These are phyloP conservation scores for Ammodytes dubius DNA, from an alignment of 2,113 vertebrate genomes.

Conservation along the genomic window DNA sequence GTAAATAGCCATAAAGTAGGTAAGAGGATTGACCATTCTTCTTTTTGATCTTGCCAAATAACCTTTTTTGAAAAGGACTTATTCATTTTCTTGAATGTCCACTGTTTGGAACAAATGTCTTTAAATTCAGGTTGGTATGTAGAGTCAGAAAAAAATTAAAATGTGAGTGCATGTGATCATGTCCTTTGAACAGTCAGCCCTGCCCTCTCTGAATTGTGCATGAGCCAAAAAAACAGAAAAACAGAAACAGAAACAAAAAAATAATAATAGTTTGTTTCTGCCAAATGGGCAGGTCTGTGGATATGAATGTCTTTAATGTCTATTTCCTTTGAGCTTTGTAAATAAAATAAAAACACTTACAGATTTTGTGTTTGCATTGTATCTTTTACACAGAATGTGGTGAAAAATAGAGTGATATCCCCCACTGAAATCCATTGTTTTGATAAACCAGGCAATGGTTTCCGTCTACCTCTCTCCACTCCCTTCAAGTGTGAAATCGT, in stretches of 20 bases:
- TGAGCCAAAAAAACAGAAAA: slow-evolving; percentile 13
- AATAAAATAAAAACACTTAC: background rate
- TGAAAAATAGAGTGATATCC: slow-evolving; percentile 60
- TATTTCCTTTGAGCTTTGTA: slow-evolving; percentile 40
- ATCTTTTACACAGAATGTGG: slow-evolving; percentile 36
- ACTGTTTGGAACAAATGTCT: background rate
- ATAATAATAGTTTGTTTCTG: slow-evolving; percentile 19
- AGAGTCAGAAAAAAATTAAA: background rate
- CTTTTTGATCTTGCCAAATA: background rate
- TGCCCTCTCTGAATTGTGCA: slow-evolving; percentile 23
- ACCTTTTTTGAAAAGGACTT: background rate
- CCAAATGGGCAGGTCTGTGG: slow-evolving; percentile 38
- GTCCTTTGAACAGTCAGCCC: slow-evolving; percentile 8
- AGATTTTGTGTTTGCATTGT: slow-evolving; percentile 31
- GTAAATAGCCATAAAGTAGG: background rate
- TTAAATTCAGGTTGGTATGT: background rate
- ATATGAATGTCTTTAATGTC: slow-evolving; percentile 42
- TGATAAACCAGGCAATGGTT: slow-evolving; percentile 64
- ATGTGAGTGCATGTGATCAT: background rate
- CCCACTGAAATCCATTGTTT: slow-evolving; percentile 62
- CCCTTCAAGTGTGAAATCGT: slow-evolving; percentile 37
- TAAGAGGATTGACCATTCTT: background rate
- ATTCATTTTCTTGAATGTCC: background rate
- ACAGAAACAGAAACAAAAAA: background rate
- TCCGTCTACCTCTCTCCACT: slow-evolving; percentile 41